Conservation (phyloP, 2,113 vertebrate species). For the Phalacrocorax aristotelis region DNA sequence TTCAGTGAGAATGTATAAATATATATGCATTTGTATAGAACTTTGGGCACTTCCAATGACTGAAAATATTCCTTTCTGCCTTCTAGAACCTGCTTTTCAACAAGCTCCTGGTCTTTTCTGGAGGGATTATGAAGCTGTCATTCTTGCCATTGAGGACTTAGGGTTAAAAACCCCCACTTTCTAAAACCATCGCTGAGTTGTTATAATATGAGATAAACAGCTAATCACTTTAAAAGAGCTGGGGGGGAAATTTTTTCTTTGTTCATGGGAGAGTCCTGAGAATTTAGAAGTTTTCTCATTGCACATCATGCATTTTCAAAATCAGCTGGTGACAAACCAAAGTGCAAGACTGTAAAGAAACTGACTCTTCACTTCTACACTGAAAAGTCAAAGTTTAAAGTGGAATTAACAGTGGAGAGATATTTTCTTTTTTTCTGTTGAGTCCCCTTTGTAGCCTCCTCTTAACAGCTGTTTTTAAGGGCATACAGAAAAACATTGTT, state of each 20-base stretch:
- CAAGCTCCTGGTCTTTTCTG: neutral
- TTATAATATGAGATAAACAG: neutral
- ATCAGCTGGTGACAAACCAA: neutral
- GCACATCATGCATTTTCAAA: neutral
- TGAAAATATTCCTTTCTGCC: neutral
- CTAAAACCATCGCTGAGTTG: neutral
- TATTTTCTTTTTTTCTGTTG: neutral
- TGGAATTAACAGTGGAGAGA: neutral
- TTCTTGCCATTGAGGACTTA: neutral
- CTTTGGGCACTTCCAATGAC: neutral
- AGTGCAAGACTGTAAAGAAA: neutral
- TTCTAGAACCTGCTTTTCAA: neutral
- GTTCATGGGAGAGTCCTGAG: neutral
- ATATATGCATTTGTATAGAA: neutral
- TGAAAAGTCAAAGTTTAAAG: neutral
- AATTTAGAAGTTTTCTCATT: neutral
- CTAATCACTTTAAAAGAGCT: neutral
- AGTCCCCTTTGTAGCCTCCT: neutral
- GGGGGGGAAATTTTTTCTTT: neutral
- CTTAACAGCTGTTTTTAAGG: neutral
- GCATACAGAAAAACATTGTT: neutral
- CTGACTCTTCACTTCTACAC: neutral
- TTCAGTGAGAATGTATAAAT: neutral
- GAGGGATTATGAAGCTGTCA: neutral
- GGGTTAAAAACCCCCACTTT: neutral